Evolutionary conservation across 2,797 vertebrate genomes (phyloP), one percentile per base, ranked within the genome.

Genomic region (Acipenser transmontanus): DNA sequence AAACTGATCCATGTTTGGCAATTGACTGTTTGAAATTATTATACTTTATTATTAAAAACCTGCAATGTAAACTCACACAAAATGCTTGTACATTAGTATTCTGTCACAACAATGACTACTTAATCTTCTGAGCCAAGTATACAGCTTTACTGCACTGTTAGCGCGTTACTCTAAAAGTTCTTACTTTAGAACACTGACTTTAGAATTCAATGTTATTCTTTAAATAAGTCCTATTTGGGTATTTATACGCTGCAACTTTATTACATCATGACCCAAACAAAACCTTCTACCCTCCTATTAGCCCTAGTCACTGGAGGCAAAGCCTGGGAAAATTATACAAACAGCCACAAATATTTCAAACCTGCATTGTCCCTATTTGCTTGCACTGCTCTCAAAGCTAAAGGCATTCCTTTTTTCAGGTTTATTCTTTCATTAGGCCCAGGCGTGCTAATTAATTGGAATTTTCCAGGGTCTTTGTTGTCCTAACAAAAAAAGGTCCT

Each of bases 251-350:
- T 52, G 65, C 72, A 72, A 73, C 34, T 14, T 76, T 80, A 76
- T 69, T 75, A 72, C 66, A 60, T 75, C 62, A 65, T 49, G 57
- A 62, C 60, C 61, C 61, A 68, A 73, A 79, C 62, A 84, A 84
- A 81, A 71, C 59, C 64, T 73, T 69, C 20, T 47, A 65, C 69
- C 77, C 77, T 12, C 73, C 61, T 67, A 73, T 73, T 70, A 6
- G 51, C 3, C 64, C 70, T 78, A 72, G 74, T 47, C 50, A 70
- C 70, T 70, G 71, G 66, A 80, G 62, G 75, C 56, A 82, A 85
- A 78, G 66, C 77, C 78, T 87, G 81, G 78, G 83, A 85, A 88
- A 89, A 82, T 77, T 62, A 89, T 67, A 84, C 78, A 81, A 84
- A 79, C 70, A 81, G 69, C 59, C 70, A 76, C 70, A 83, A 85